A percentile compares a stretch with the other conserved stretches of the same genome.
Evolutionary conservation across 2,888 invertebrate genomes (phyloP).

Genomic region (Cryptophagus acutangulus): DNA sequence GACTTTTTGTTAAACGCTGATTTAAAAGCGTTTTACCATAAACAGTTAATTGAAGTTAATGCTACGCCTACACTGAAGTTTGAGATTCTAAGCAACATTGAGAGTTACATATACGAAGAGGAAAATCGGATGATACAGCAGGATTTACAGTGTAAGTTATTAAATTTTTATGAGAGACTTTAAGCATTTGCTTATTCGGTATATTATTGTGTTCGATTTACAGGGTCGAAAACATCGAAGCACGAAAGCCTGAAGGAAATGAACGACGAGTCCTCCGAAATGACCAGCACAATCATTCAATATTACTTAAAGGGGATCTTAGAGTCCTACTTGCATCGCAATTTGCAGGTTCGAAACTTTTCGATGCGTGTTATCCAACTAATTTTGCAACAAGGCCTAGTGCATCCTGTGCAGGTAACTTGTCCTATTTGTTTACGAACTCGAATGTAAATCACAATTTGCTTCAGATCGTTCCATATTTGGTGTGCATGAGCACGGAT

Average conservation of each 20-base stretch:
- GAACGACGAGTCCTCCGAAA: conserved; percentile 97
- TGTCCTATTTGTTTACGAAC: too few relatives aligned
- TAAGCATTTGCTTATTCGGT: neutral
- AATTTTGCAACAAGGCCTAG: conserved; percentile 92
- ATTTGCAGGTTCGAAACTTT: conserved; percentile 78
- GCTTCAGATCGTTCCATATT: conserved; percentile 84
- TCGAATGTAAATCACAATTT: too few relatives aligned
- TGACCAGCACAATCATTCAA: conserved; percentile 98
- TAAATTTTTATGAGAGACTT: conserved; percentile 8
- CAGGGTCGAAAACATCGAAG: conserved; percentile 88
- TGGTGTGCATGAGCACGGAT: conserved; percentile 98
- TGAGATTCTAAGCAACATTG: conserved; percentile 87
- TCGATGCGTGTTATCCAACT: conserved; percentile 91
- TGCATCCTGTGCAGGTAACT: conserved; percentile 89
- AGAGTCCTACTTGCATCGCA: conserved; percentile 81
- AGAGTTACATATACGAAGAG: conserved; percentile 92
- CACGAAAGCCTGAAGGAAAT: conserved; percentile 97
- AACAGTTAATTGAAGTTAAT: conserved; percentile 65
- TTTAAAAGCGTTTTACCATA: conserved; percentile 80
- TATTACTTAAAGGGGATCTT: conserved; percentile 91
- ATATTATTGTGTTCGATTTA: conserved; percentile 17
- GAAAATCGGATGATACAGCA: conserved; percentile 94
- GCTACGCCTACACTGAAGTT: conserved; percentile 73
- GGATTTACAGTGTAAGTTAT: conserved; percentile 81
- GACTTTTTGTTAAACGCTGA: conserved; percentile 87